Base-by-base conservation (phyloP, 2,113 vertebrate species). In the Gnathonemus longibarbis region DNA sequence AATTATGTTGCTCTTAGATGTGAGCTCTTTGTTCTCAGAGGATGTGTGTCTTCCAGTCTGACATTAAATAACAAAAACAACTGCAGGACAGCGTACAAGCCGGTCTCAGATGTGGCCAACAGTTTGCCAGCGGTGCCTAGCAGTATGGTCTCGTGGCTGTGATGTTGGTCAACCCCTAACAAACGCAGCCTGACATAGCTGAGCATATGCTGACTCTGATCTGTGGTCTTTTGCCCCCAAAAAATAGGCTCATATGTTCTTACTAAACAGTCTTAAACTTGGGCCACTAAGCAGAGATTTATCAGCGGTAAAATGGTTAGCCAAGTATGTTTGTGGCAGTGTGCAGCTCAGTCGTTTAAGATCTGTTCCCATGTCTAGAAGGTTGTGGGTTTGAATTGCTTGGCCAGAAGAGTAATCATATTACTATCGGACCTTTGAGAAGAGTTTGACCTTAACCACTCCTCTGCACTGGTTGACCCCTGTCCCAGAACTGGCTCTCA, bases 161-260 rank as follows among this genome's bases (percentile, higher is more conserved):
- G 74, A 84, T 56, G 89, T 48, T 9, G 21, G 39, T 49, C 21
- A 56, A 52, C 27, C 0, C 42, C 58, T 58, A 89, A 91, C 90
- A 91, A 95, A 91, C 91, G 89, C 89, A 88, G 91, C 70, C 35
- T 42, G 31, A 39, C n/a, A 70, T 31, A 13, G 27, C 10, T 0
- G 62, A 70, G 27, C 27, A 89, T 62, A 80, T n/a, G 24, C 89
- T 48, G 45, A 31, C 89, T 27, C 88, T 80, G 17, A 48, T 39
- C 84, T 84, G 84, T 87, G 80, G 19, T 27, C 45, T 88, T n/a
- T 49, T 49, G 48, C 88, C 88, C 56, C 35, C 1, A 35, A 92
- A 92, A 92, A 93, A 89, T 46, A 90, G 49, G 50, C 27, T 35
- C 48, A 56, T 15, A 87, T 52, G 11, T 53, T 35, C 35, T 80